Percentiles rank a stretch among this genome's conserved stretches.
phyloP scores from a whole-genome alignment of 2,888 invertebrate species.

The Sinhomidia bicolor region DNA sequence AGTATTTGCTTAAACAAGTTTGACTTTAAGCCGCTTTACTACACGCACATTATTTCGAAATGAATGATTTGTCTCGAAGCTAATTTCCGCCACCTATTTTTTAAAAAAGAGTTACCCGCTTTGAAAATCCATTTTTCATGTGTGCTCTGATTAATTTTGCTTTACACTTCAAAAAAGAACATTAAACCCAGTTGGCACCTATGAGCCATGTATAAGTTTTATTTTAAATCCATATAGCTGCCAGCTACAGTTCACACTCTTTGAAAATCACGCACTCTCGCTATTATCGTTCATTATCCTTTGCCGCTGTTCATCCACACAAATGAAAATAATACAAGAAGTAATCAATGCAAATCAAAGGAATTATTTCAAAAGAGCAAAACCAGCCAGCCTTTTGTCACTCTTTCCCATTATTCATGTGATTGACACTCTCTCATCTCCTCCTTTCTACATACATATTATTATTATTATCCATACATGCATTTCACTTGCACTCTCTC shows the following conservation, averaged over 20 bases:
- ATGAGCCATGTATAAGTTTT: too few species aligned
- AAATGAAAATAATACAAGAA: neutral
- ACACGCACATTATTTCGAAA: too few species aligned
- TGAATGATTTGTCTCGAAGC: neutral
- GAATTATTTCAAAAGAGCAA: neutral
- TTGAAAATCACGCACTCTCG: neutral
- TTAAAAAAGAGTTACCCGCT: too few species aligned
- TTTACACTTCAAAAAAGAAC: neutral
- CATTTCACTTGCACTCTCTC: too few species aligned
- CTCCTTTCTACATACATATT: neutral
- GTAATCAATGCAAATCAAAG: neutral
- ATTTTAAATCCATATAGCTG: too few species aligned
- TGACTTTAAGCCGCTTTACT: too few species aligned
- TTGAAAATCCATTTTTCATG: neutral
- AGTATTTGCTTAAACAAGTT: too few species aligned
- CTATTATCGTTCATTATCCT: too few species aligned
- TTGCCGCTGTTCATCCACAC: too few species aligned
- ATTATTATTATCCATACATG: too few species aligned
- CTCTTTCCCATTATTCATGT: neutral
- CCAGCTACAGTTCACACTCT: neutral
- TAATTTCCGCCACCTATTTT: too few species aligned
- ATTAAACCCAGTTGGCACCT: too few species aligned
- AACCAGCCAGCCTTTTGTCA: constrained; percentile 13
- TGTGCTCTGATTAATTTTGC: neutral
- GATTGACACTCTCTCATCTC: neutral